These are phyloP conservation scores for Darevskia nairensis DNA, from an alignment of 2,797 vertebrate species.

Conservation along the genomic window DNA sequence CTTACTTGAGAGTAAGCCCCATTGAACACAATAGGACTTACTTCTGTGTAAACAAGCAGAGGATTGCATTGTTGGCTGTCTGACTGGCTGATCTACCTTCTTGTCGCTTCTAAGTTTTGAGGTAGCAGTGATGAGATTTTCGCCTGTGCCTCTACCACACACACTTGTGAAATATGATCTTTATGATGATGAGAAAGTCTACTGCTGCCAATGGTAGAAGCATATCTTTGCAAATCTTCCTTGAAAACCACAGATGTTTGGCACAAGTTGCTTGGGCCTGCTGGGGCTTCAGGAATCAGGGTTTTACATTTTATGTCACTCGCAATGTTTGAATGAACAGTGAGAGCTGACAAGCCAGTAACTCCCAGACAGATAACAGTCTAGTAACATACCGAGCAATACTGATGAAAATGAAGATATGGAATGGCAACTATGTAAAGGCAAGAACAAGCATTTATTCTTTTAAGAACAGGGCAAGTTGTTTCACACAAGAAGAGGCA, in stretches of 20 bases:
- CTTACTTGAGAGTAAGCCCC: neutral
- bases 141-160: neutral
- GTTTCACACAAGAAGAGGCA: neutral
- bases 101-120: neutral
- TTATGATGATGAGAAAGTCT: neutral
- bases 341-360: neutral
- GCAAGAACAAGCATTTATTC: neutral
- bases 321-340: neutral
- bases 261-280: neutral
- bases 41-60: slow-evolving; percentile 1
- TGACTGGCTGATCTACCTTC: neutral
- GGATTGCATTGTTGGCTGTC: neutral
- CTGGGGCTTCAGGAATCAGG: neutral
- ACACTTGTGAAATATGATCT: neutral
- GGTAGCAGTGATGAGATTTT: neutral
- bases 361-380: neutral
- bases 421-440: neutral
- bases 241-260: slow-evolving; percentile 1
- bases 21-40: neutral
- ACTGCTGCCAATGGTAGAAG: neutral
- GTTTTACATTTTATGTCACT: neutral
- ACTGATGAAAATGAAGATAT: neutral
- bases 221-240: neutral
- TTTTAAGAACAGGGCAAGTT: neutral
- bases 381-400: neutral